Base-by-base conservation (phyloP, 1,140 invertebrate species). In the Drosophila yakuba region DNA sequence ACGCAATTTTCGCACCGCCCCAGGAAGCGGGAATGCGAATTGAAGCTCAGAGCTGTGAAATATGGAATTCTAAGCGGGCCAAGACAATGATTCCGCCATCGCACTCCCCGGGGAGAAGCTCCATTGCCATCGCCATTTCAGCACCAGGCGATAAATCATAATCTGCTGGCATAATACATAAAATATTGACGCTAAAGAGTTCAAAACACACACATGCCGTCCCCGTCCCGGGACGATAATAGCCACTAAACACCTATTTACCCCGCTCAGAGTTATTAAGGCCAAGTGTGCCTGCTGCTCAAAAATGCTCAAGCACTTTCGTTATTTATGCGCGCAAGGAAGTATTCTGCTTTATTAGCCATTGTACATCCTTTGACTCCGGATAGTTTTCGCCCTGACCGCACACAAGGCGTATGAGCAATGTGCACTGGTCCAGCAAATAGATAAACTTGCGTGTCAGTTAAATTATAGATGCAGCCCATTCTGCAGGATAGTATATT, bases 131-230 rank as follows among this genome's bases (percentile, higher is more conserved):
- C 4, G 55, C 61, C 59, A 64, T 82, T 82, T 69, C 54, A 75
- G 45, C 50, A 56, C 48, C 67, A 52, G 56, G 67, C 61, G 77
- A 88, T 88, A 89, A 88, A 88, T 88, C 84, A 88, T 88, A 88
- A 88, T 88, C 84, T 88, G 64, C 69, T 80, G 68, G 84, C 84
- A 74, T 75, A 88, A 75, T 89, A 89, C 84, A 88, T 89, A 88
- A 88, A 89, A 84, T 88, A 88, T 88, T 88, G 84, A 89, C 75
- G 80, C 84, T 71, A 88, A 88, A 88, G 84, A 88, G 84, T 88
- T 88, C 80, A 77, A 67, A 88, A 88, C 56, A 64, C 56, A 51
- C 57, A 63, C 44, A 55, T 20, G 43, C 17, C 38, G 48, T 45
- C 45, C 43, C 38, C 45, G 51, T 48, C 39, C 43, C 52, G 20